Conservation (phyloP, 2,113 vertebrate genomes). For the Abramis brama region DNA sequence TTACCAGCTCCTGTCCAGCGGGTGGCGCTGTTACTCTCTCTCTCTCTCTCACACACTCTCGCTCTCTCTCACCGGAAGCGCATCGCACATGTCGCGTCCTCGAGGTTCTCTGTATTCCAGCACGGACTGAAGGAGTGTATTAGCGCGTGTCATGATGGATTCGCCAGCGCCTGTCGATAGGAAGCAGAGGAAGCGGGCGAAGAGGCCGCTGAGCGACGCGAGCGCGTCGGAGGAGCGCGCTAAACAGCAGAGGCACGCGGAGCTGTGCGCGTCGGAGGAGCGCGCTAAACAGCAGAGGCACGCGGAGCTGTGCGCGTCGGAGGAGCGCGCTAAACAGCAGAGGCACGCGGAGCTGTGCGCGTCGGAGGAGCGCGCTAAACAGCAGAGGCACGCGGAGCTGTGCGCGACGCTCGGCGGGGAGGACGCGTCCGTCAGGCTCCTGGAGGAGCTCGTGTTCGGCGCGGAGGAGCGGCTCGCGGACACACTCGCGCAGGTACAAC, state of each 20-base stretch:
- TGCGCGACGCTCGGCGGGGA: constrained; percentile 24
- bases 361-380: not conserved
- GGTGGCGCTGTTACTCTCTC: too few species aligned
- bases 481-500: not conserved
- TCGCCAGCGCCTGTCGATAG: too few species aligned
- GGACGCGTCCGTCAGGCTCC: constrained; percentile 15
- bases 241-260: not conserved
- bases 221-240: not conserved
- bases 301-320: not conserved
- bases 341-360: not conserved
- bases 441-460: constrained; percentile 49
- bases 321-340: too few species aligned
- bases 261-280: not conserved
- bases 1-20: too few species aligned
- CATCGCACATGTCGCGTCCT: too few species aligned
- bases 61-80: too few species aligned
- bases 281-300: not conserved
- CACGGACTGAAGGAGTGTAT: too few species aligned
- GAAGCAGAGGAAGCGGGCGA: too few species aligned
- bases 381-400: not conserved
- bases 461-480: constrained; percentile 15
- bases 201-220: too few species aligned
- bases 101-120: too few species aligned
- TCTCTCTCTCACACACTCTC: too few species aligned
- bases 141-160: too few species aligned